These are phyloP conservation scores for Sesamia nonagrioides DNA, from an alignment of 1,140 invertebrate genomes.

Conservation along the genomic window DNA sequence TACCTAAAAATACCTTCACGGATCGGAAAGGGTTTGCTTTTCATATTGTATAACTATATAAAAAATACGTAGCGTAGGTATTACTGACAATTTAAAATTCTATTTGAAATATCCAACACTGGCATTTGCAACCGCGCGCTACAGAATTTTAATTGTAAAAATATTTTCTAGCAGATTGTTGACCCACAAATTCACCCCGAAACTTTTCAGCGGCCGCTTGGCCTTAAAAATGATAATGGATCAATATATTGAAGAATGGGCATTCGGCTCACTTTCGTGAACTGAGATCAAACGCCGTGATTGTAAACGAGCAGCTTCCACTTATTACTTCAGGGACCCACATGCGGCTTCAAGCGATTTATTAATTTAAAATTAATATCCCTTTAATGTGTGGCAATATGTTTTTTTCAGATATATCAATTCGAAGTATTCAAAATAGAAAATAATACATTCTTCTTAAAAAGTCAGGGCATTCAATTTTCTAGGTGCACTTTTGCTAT, in stretches of 20 bases:
- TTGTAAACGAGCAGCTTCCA: constrained; percentile 24
- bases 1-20: too few species aligned
- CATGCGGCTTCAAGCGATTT: constrained; percentile 12
- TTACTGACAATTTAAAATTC: too few species aligned
- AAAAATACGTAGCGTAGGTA: too few species aligned
- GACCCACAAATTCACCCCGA: constrained; percentile 4
- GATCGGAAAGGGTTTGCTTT: too few species aligned
- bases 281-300: constrained; percentile 32
- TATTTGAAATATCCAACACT: too few species aligned
- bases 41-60: too few species aligned
- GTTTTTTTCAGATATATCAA: background rate
- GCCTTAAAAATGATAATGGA: constrained; percentile 23
- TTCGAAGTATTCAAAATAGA: too few species aligned
- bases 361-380: constrained; percentile 27
- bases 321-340: constrained; percentile 30
- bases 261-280: constrained; percentile 27
- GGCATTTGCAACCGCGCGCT: background rate
- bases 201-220: constrained; percentile 11
- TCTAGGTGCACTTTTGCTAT: constrained; percentile 11
- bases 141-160: background rate
- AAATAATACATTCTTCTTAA: background rate
- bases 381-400: background rate
- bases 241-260: constrained; percentile 11
- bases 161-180: background rate
- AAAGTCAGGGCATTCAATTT: background rate